phyloP scores from a whole-genome alignment of 2,797 vertebrate species.

The Myotis daubentonii region DNA sequence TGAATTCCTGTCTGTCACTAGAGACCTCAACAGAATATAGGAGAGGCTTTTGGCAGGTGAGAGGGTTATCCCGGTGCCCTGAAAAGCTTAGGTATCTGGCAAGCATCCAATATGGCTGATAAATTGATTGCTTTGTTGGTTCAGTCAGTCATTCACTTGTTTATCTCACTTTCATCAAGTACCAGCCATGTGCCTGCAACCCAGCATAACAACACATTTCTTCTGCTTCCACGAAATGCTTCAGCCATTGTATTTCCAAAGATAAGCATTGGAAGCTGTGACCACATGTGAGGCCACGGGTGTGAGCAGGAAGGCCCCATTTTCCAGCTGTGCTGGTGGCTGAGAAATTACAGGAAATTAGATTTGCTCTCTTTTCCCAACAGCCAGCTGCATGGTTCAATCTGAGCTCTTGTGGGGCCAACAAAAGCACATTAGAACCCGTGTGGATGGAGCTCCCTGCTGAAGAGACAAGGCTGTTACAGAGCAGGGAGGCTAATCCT shows the following conservation, averaged over 20 bases:
- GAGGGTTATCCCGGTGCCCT: neutral
- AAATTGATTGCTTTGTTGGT: neutral
- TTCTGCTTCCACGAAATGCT: constrained; percentile 25
- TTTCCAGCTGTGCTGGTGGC: neutral
- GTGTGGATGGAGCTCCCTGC: neutral
- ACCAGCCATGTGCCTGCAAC: neutral
- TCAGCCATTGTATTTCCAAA: neutral
- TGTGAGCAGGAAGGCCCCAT: neutral
- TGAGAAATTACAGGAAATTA: neutral
- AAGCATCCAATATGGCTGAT: neutral
- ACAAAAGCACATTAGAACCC: neutral
- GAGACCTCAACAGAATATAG: neutral
- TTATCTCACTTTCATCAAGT: constrained; percentile 4
- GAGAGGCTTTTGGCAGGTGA: neutral
- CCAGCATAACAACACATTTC: neutral
- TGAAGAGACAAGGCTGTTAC: neutral
- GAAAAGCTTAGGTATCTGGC: neutral
- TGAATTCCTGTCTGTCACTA: neutral
- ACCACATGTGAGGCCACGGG: neutral
- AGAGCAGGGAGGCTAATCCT: neutral
- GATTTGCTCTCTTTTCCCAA: neutral
- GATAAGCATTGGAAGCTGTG: neutral
- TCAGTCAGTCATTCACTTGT: neutral
- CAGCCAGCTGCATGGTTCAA: neutral
- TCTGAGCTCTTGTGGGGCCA: neutral